phyloP scores from a whole-genome alignment of 1,140 invertebrate species.

The Lordiphosa mommai region DNA sequence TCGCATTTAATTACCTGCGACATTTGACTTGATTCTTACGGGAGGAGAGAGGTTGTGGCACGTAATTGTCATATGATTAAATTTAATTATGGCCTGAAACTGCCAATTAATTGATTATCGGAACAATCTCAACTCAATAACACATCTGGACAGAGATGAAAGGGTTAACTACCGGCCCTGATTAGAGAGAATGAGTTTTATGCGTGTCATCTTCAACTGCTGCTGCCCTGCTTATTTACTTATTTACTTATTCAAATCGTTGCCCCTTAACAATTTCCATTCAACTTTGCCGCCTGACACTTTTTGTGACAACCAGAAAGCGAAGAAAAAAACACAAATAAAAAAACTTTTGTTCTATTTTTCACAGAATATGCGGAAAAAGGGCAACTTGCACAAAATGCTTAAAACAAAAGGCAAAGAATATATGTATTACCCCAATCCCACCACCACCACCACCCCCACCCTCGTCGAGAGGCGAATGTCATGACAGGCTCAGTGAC shows the following conservation, averaged over 20 bases:
- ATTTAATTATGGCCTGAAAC: conserved; percentile 34
- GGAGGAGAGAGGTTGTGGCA: conserved; percentile 18
- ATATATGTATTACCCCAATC: conserved; percentile 38
- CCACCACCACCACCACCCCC: not conserved
- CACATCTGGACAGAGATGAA: not conserved
- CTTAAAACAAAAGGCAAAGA: conserved; percentile 65
- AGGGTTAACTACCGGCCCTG: too few species aligned
- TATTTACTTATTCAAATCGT: conserved; percentile 78
- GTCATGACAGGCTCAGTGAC: conserved; percentile 77
- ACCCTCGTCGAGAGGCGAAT: conserved; percentile 48
- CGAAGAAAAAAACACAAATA: conserved; percentile 39
- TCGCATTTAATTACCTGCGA: conserved; percentile 46
- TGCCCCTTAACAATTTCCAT: conserved; percentile 36
- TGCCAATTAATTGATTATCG: conserved; percentile 53
- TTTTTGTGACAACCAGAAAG: conserved; percentile 73
- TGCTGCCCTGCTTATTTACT: conserved; percentile 47
- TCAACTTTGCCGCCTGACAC: conserved; percentile 77
- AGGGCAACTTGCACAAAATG: conserved; percentile 55
- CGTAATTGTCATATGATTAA: conserved; percentile 38
- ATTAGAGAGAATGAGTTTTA: too few species aligned
- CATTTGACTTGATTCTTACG: not conserved
- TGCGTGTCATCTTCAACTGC: conserved; percentile 63
- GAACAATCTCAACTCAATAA: conserved; percentile 26
- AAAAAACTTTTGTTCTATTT: conserved; percentile 78
- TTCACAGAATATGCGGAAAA: conserved; percentile 43